Conservation (phyloP, 2,888 invertebrate genomes). For the Drosophila merina region DNA sequence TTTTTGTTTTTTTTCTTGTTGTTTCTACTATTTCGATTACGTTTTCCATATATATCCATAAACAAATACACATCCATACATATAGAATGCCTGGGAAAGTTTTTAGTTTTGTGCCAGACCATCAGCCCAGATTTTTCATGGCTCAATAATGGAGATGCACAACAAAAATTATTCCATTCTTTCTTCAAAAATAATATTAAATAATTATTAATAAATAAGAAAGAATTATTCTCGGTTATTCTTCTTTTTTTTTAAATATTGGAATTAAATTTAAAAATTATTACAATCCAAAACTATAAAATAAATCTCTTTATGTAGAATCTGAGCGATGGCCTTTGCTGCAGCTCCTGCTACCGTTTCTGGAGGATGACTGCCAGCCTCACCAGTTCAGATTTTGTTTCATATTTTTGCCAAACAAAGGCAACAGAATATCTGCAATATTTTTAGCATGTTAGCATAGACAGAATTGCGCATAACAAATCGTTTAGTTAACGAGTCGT, state of each 20-base stretch:
- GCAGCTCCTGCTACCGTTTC: constrained; percentile 32
- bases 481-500: constrained; percentile 42
- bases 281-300: not conserved
- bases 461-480: constrained; percentile 13
- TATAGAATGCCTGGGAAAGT: constrained; percentile 45
- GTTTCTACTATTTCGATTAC: constrained; percentile 48
- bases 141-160: constrained; percentile 9
- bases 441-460: constrained; percentile 24
- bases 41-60: constrained; percentile 9
- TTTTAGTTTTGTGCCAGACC: constrained; percentile 39
- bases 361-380: constrained; percentile 24
- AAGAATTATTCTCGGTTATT: too few relatives aligned
- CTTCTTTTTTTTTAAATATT: too few relatives aligned
- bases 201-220: too few relatives aligned
- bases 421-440: constrained; percentile 32
- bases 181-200: not conserved
- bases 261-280: too few relatives aligned
- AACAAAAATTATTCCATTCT: not conserved
- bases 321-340: constrained; percentile 39
- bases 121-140: constrained; percentile 10
- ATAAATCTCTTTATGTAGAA: not conserved
- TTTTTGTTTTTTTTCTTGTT: constrained; percentile 42
- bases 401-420: constrained; percentile 63
- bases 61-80: constrained; percentile 16
- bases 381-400: constrained; percentile 56